Base-by-base conservation (phyloP, 1,140 invertebrate genomes). In the Neotoxoptera formosana region DNA sequence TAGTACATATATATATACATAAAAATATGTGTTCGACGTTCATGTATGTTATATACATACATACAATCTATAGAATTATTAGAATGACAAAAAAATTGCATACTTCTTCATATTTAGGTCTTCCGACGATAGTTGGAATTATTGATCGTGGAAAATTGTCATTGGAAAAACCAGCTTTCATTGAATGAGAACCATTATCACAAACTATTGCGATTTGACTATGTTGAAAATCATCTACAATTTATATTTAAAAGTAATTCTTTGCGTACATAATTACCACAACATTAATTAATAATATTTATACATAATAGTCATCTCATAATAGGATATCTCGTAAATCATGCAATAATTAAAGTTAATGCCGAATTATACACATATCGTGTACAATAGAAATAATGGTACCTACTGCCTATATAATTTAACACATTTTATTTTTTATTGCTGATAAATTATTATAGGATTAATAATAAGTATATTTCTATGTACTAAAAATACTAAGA, bases 91-190 rank as follows among this genome's bases (percentile, higher is more conserved):
- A 25, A 91, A 45, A 47, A 47, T 41, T 76, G 23, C 36, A 34
- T n/a, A 76, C 90, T 76, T 91, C 17, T 20, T 76, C 60, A 30
- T 76, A 3, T 47, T 67, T 36, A n/a, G 90, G 56, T n/a, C 11
- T 45, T 41, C 90, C 90, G 17, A 91, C 60, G 23, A 91, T 67
- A 45, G 34, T 91, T 47, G 60, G 90, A 76, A 76, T 76, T 47
- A 76, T 67, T 91, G 60, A 2, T 30, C 56, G 30, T 9, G 90
- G 45, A 47, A 45, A 45, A 76, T 91, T 51, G 23, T 91, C 90
- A 45, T 45, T 45, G 14, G 53, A 60, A 47, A 76, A 91, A 7
- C 90, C 90, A 91, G 41, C 90, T 91, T 91, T 91, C 30, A 91
- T 1, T 9, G 60, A 45, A 76, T 76, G 45, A 30, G 90, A 67